A percentile compares a stretch with the other conserved stretches of the same genome.
Conservation (phyloP, 2,888 invertebrate genomes). For the Caenorhabditis parvicauda region DNA sequence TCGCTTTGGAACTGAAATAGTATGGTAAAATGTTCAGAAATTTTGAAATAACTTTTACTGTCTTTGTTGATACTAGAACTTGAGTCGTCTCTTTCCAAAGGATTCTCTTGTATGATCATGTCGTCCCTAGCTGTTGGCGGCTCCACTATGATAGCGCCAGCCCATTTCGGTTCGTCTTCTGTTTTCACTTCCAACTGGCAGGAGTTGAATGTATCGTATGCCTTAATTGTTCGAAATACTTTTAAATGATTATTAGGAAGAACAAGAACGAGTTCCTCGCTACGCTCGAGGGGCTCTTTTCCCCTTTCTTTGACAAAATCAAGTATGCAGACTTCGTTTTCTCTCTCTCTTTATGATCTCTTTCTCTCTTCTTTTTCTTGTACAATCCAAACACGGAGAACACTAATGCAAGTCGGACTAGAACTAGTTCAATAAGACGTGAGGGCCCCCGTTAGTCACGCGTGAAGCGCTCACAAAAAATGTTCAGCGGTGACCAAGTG, state of each 20-base stretch:
- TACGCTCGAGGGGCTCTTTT: too few relatives aligned
- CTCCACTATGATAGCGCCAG: conserved; percentile 34
- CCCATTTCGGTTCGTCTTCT: conserved; percentile 27
- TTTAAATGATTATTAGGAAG: not conserved
- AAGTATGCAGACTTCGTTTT: too few relatives aligned
- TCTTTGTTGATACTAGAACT: not conserved
- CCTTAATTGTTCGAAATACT: not conserved
- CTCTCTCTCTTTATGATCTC: too few relatives aligned
- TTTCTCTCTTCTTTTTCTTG: too few relatives aligned
- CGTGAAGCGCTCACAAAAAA: too few relatives aligned
- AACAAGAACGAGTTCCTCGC: too few relatives aligned
- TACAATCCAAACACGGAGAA: too few relatives aligned
- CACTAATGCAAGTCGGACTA: too few relatives aligned
- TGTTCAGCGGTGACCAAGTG: too few relatives aligned
- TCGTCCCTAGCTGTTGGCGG: conserved; percentile 34
- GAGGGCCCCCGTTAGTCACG: too few relatives aligned
- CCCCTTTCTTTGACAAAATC: too few relatives aligned
- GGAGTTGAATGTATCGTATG: conserved; percentile 12
- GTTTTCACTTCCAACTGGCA: conserved; percentile 22
- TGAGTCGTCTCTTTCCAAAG: conserved; percentile 18
- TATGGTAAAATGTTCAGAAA: not conserved
- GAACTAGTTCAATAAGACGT: too few relatives aligned
- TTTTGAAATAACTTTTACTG: conserved; percentile 5
- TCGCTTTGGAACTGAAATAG: conserved; percentile 45
- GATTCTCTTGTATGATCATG: conserved; percentile 15